These are phyloP conservation scores for Scaptomyza montana DNA, from an alignment of 1,140 invertebrate species.

Conservation along the genomic window DNA sequence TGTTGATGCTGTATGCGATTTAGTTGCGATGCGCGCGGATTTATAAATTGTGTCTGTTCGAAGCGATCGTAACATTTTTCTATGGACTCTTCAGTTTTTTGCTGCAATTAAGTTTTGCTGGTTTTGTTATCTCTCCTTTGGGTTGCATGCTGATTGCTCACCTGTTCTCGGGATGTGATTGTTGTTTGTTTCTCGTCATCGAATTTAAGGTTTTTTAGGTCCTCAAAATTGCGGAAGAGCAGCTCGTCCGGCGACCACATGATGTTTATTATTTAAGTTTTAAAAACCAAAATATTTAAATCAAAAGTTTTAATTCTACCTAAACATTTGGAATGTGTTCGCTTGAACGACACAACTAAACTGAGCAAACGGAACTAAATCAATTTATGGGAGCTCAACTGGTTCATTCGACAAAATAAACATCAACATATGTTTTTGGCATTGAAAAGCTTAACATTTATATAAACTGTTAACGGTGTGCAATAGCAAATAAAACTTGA, in stretches of 20 bases:
- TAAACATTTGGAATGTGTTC: constrained; percentile 6
- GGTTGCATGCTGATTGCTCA: constrained; percentile 69
- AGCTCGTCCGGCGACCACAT: constrained; percentile 64
- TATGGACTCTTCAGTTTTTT: constrained; percentile 87
- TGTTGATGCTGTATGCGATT: constrained; percentile 87
- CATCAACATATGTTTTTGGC: constrained; percentile 20
- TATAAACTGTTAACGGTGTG: background rate
- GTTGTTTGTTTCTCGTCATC: constrained; percentile 84
- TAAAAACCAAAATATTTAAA: constrained; percentile 21
- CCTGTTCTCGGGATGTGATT: constrained; percentile 86
- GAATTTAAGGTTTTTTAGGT: constrained; percentile 73
- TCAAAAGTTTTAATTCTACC: constrained; percentile 20
- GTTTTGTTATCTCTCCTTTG: constrained; percentile 25
- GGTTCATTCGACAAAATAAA: background rate
- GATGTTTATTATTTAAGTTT: constrained; percentile 17
- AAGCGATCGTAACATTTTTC: constrained; percentile 87
- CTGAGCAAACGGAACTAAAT: constrained; percentile 1
- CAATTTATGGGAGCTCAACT: background rate
- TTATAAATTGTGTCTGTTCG: constrained; percentile 85
- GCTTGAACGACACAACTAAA: constrained; percentile 5
- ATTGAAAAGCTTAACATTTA: background rate
- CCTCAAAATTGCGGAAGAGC: constrained; percentile 67
- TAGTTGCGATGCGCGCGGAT: constrained; percentile 87
- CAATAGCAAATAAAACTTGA: too few species aligned
- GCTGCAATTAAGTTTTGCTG: constrained; percentile 83